phyloP scores from a whole-genome alignment of 2,113 vertebrate genomes.

The Reinhardtius hippoglossoides region DNA sequence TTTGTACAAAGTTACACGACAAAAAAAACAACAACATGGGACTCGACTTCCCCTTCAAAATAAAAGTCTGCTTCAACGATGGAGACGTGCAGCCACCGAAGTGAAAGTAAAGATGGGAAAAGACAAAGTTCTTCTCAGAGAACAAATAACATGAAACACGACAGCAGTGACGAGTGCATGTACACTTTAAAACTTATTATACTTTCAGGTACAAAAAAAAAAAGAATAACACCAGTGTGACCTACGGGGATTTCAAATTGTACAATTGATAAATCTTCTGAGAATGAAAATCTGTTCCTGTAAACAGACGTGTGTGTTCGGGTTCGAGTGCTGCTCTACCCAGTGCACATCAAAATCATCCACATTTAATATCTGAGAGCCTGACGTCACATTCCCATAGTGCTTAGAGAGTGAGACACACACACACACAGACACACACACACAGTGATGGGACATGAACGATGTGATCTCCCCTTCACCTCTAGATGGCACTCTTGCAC shows the following conservation, averaged over 20 bases:
- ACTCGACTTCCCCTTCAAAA: conserved; percentile 59
- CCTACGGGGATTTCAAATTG: conserved; percentile 16
- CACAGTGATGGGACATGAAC: conserved; percentile 11
- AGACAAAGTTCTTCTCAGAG: background rate
- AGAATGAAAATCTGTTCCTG: conserved; percentile 47
- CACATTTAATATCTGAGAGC: conserved; percentile 38
- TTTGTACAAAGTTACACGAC: conserved; percentile 78
- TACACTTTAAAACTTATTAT: background rate
- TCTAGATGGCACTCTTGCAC: conserved; percentile 68
- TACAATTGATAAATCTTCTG: conserved; percentile 10
- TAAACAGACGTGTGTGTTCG: conserved; percentile 56
- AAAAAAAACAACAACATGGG: conserved; percentile 12
- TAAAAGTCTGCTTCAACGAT: conserved; percentile 15
- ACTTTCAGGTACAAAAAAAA: conserved; percentile 4
- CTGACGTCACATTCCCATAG: conserved; percentile 8
- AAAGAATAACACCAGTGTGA: conserved; percentile 34
- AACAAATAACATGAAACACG: conserved; percentile 15
- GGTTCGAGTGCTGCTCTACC: conserved; percentile 56
- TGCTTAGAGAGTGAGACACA: conserved; percentile 18
- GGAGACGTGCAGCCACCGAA: conserved; percentile 41
- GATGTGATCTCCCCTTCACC: conserved; percentile 15
- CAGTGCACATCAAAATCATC: conserved; percentile 49
- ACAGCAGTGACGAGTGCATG: background rate
- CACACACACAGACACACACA: background rate
- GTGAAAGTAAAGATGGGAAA: background rate